Evolutionary conservation across 2,797 vertebrate species (phyloP).

Genomic region (Darevskia mixta): DNA sequence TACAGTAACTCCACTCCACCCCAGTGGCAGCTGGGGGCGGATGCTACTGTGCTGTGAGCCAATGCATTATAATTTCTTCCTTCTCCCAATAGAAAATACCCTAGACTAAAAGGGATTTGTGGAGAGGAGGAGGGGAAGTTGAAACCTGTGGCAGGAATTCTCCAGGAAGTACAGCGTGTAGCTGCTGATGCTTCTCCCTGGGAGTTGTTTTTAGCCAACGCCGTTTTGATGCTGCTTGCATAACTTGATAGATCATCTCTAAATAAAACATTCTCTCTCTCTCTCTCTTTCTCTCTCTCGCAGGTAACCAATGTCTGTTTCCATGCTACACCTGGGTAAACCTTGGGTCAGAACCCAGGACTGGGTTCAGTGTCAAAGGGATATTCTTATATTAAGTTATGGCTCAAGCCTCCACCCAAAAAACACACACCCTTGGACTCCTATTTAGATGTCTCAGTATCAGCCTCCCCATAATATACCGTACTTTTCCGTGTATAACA

Average conservation of each 20-base stretch:
- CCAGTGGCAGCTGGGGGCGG: constrained; percentile 62
- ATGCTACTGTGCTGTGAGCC: constrained; percentile 33
- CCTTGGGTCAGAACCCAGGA: too few species aligned
- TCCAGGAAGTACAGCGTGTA: not conserved
- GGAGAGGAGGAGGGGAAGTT: not conserved
- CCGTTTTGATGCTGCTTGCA: not conserved
- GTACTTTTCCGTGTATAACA: too few species aligned
- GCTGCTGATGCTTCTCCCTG: not conserved
- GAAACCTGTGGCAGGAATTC: constrained; percentile 1
- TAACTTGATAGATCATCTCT: not conserved
- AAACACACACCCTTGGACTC: too few species aligned
- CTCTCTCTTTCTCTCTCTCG: not conserved
- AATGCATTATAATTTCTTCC: not conserved
- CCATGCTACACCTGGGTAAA: not conserved
- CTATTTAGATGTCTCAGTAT: too few species aligned
- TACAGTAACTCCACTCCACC: constrained; percentile 69
- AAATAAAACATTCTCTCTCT: too few species aligned
- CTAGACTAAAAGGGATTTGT: not conserved
- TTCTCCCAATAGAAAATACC: not conserved
- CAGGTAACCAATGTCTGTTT: not conserved
- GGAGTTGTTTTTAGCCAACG: not conserved
- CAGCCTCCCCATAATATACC: too few species aligned
- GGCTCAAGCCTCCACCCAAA: too few species aligned
- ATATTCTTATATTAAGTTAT: too few species aligned
- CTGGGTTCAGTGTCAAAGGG: too few species aligned